Percentiles rank a stretch among this genome's conserved stretches.
Conservation (phyloP, 2,113 vertebrate species). For the Chroicocephalus ridibundus region DNA sequence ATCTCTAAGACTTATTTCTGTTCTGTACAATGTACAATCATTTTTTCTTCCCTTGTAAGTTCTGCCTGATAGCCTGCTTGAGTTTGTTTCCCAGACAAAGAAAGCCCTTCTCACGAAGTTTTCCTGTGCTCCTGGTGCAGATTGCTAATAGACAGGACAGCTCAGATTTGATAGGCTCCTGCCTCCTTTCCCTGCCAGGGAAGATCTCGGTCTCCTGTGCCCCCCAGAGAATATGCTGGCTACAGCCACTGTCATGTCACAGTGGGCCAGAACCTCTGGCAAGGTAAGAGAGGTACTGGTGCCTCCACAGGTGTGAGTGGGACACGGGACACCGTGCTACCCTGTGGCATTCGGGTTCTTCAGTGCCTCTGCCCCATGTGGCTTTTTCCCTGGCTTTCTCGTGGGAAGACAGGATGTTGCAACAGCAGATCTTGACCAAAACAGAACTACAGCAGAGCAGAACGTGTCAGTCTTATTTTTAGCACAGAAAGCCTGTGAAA, state of each 20-base stretch:
- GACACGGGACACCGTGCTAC: accelerated
- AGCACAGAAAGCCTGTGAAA: not conserved
- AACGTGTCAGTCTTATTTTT: not conserved
- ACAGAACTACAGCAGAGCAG: not conserved
- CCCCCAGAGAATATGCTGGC: not conserved
- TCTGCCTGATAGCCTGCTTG: not conserved
- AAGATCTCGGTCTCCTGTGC: not conserved
- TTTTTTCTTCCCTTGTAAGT: not conserved
- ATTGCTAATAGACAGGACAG: not conserved
- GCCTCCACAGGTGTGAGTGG: accelerated
- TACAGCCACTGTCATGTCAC: not conserved
- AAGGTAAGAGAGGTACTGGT: not conserved
- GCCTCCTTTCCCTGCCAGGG: not conserved
- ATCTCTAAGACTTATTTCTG: not conserved
- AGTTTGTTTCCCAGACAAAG: not conserved
- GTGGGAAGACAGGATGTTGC: accelerated
- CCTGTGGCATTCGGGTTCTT: accelerated
- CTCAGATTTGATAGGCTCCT: not conserved
- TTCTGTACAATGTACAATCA: not conserved
- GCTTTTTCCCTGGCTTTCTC: not conserved
- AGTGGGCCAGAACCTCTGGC: not conserved
- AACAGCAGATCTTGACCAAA: not conserved
- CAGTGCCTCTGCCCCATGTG: not conserved
- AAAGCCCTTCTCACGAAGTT: not conserved
- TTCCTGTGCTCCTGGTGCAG: not conserved